Base-by-base conservation (phyloP, 2,888 invertebrate genomes). In the Synanthedon tipuliformis region DNA sequence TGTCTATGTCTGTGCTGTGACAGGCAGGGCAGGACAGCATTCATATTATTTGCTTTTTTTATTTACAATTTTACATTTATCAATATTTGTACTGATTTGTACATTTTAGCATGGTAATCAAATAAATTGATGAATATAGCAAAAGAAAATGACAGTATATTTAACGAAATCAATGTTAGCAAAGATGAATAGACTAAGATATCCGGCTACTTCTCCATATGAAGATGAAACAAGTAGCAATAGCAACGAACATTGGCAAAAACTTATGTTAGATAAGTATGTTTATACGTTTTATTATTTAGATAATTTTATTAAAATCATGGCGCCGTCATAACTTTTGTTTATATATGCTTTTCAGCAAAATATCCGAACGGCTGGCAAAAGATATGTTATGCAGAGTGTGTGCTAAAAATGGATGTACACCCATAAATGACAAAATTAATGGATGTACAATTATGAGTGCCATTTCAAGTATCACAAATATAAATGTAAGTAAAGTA, bases 371-470 rank as follows among this genome's bases (percentile, higher is more conserved):
- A 11, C 62, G 67, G 18, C 62, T 86, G 56, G 68, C 76, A 5
- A 79, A 75, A 55, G 80, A 80, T 45, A 73, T 76, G 71, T 75
- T 87, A 58, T 87, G 87, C 55, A 70, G 87, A 61, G 78, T 83
- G 2, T 87, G 87, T 70, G 84, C 76, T 15, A 73, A 69, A 56
- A 74, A 68, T 65, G 86, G 77, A 1, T 78, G 71, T 55, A 83
- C 76, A 51, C 79, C 82, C 23, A 60, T 87, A 11, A 73, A 64
- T 60, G 79, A 81, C 52, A 78, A 73, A 61, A 59, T 84, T n/a
- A 69, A 81, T 62, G 78, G 74, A 40, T 73, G 64, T 66, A 78
- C 78, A 56, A 78, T 86, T 40, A 75, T 79, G 69, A 77, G 74
- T 61, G 79, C 79, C 48, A 73, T 87, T 54, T 63, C 75, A 41